These are phyloP conservation scores for Acipenser transmontanus DNA, from an alignment of 2,797 vertebrate genomes.

Conservation along the genomic window DNA sequence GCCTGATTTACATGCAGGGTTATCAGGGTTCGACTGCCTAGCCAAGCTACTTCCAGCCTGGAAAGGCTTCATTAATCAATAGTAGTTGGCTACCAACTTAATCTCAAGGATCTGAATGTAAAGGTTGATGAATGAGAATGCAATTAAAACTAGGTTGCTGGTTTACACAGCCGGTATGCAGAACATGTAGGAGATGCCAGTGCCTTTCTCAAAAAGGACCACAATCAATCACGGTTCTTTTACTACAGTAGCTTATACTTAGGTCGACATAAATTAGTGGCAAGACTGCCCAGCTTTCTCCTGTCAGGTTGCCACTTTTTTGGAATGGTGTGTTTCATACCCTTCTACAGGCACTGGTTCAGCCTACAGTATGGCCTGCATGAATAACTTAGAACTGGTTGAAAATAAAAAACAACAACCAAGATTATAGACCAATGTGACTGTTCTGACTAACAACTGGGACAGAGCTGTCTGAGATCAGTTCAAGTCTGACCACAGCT, in stretches of 20 bases:
- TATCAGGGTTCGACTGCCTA: too few relatives aligned
- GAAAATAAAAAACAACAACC: too few relatives aligned
- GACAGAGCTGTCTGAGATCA: too few relatives aligned
- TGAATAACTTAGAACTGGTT: too few relatives aligned
- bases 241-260: constrained; percentile 28
- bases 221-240: constrained; percentile 54
- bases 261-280: constrained; percentile 41
- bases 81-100: constrained; percentile 35
- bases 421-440: too few relatives aligned
- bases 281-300: constrained; percentile 11
- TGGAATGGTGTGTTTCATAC: too few relatives aligned
- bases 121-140: constrained; percentile 57
- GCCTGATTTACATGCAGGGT: too few relatives aligned
- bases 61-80: constrained; percentile 25
- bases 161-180: constrained; percentile 49
- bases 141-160: constrained; percentile 73
- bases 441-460: too few relatives aligned
- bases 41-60: not conserved
- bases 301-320: not conserved
- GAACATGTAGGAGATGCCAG: constrained; percentile 48
- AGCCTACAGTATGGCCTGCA: too few relatives aligned
- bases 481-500: too few relatives aligned
- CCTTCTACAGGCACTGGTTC: too few relatives aligned
- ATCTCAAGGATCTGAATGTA: constrained; percentile 29
- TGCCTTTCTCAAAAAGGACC: constrained; percentile 54